A percentile compares a stretch with the other conserved stretches of the same genome.
These are phyloP conservation scores for Craterocephalus amniculus DNA, from an alignment of 2,797 vertebrate genomes.

Conservation along the genomic window DNA sequence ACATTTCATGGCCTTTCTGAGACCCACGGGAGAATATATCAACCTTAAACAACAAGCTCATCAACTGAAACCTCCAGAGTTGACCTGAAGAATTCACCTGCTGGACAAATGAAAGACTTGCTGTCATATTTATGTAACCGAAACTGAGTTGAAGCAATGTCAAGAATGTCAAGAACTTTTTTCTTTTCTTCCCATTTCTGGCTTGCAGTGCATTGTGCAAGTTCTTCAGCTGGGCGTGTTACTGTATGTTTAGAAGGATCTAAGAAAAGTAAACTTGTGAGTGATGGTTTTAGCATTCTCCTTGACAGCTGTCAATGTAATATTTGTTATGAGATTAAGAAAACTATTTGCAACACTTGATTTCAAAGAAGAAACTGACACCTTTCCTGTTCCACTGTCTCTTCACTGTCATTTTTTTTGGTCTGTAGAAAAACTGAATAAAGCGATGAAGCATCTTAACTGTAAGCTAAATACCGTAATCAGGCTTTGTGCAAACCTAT, in stretches of 20 bases:
- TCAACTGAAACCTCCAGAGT: neutral
- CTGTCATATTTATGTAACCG: slow-evolving; percentile 13
- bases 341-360: no score
- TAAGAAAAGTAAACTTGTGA: neutral
- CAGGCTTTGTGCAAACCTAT: neutral
- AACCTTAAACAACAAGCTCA: slow-evolving; percentile 3
- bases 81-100: slow-evolving; percentile 14
- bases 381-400: neutral
- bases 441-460: neutral
- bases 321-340: neutral
- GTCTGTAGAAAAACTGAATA: neutral
- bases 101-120: slow-evolving; percentile 4
- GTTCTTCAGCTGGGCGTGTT: neutral
- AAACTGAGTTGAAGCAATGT: neutral
- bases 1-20: slow-evolving; percentile 25
- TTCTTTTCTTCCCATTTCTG: no score
- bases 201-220: no score
- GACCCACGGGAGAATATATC: slow-evolving; percentile 25
- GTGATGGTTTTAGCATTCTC: neutral
- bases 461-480: neutral
- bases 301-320: neutral
- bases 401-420: neutral
- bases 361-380: no score
- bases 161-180: neutral
- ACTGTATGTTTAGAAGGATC: neutral